These are phyloP conservation scores for Oreotrochilus melanogaster DNA, from an alignment of 2,113 vertebrate genomes.

Conservation along the genomic window DNA sequence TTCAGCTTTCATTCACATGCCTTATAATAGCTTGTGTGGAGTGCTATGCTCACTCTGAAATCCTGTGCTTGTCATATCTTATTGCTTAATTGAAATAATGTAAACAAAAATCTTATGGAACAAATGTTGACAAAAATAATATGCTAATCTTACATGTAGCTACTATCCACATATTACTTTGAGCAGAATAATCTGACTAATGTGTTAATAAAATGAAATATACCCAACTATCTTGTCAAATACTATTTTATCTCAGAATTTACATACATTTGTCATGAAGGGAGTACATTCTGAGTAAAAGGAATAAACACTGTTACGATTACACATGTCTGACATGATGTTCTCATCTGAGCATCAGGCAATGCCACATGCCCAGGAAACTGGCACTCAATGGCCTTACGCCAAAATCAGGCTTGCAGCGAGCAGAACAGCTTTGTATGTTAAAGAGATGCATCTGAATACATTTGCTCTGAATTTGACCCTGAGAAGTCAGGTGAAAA, in stretches of 20 bases:
- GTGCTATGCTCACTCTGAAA: background rate
- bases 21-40: background rate
- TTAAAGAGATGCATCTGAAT: background rate
- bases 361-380: constrained; percentile 42
- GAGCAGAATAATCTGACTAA: constrained; percentile 56
- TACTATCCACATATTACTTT: constrained; percentile 52
- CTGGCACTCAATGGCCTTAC: background rate
- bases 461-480: background rate
- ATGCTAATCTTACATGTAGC: constrained; percentile 41
- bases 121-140: constrained; percentile 62
- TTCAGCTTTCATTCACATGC: background rate
- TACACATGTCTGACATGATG: constrained; percentile 48
- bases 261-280: constrained; percentile 59
- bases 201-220: constrained; percentile 63
- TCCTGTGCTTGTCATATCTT: constrained; percentile 32
- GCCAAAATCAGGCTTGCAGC: background rate
- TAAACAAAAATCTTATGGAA: constrained; percentile 58
- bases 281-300: constrained; percentile 11
- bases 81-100: constrained; percentile 68
- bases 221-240: constrained; percentile 50
- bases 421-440: background rate
- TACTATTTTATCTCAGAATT: constrained; percentile 62
- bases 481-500: background rate
- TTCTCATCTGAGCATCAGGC: constrained; percentile 26
- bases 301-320: constrained; percentile 62